Conservation (phyloP, 2,113 vertebrate species). For the Sorex fumeus region DNA sequence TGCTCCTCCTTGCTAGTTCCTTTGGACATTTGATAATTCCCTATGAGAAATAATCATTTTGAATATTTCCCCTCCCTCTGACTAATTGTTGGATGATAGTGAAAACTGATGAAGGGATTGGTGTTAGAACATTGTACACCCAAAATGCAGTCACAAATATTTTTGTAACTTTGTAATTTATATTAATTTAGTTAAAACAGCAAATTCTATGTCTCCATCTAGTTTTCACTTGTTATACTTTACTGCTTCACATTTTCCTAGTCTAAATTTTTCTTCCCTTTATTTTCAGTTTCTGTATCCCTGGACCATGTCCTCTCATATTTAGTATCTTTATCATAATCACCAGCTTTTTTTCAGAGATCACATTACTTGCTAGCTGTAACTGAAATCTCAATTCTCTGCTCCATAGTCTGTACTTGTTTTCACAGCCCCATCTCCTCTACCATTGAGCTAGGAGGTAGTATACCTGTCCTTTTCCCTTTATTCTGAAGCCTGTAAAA, state of each 20-base stretch:
- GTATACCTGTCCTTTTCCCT: neutral
- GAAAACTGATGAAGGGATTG: no score
- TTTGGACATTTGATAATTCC: no score
- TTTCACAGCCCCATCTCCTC: neutral
- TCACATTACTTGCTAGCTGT: neutral
- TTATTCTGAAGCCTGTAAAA: neutral
- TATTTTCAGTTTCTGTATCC: neutral
- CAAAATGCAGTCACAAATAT: no score
- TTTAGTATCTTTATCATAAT: neutral
- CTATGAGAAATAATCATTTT: no score
- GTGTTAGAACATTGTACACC: no score
- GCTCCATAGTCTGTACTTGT: neutral
- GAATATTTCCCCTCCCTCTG: no score
- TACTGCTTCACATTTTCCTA: neutral
- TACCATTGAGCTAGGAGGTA: neutral
- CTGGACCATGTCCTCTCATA: neutral
- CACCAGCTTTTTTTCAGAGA: neutral
- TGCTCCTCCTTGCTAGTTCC: no score
- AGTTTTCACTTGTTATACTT: neutral
- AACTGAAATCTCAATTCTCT: neutral
- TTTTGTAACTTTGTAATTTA: no score
- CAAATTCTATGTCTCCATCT: neutral
- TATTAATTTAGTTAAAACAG: no score
- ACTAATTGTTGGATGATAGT: no score
- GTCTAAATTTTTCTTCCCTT: neutral